Base-by-base conservation (phyloP, 1,140 invertebrate species). In the Caenorhabditis tropicalis region DNA sequence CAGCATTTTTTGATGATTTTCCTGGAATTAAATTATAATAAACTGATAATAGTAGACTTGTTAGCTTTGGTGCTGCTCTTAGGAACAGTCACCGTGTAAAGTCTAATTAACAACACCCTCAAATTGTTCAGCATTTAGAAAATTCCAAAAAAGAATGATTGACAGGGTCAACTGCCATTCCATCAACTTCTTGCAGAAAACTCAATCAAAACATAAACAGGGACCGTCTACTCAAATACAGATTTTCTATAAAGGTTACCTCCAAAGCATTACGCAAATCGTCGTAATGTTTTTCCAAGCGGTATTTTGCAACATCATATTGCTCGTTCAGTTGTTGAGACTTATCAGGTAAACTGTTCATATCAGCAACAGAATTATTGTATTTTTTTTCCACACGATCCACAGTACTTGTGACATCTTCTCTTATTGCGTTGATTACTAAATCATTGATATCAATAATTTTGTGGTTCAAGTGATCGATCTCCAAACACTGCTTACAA, bases 271-370 rank as follows among this genome's bases (percentile, higher is more conserved):
- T 24, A 24, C 33, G 43, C 6, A 70, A 27, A 0, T 86, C 65
- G 10, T 86, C 83, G 31, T 65, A 81, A 82, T 81, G 36, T 24
- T 82, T 36, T n/a, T 85, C 84, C 33, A 84, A 29, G 16, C 53
- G 48, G 31, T 31, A 49, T 36, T 85, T 82, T 2, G 86, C 83
- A 80, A 51, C 79, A 43, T 86, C 86, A n/a, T 86, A 85, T 39
- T 85, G 84, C 15, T 85, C 58, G 33, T 81, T 81, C 36, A 85
- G n/a, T 16, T 46, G 43, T 49, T 81, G 81, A 65, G 51, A n/a
- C 16, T 60, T 56, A 39, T 85, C 84, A 9, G 84, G 84, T 29
- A 85, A 36, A 27, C 36, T 39, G 46, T 79, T 82, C 84, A 81
- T 83, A 31, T 81, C 84, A 39, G 51, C 58, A 27, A 85, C 31